These are phyloP conservation scores for Seriola rivoliana DNA, from an alignment of 2,113 vertebrate species.

Conservation along the genomic window DNA sequence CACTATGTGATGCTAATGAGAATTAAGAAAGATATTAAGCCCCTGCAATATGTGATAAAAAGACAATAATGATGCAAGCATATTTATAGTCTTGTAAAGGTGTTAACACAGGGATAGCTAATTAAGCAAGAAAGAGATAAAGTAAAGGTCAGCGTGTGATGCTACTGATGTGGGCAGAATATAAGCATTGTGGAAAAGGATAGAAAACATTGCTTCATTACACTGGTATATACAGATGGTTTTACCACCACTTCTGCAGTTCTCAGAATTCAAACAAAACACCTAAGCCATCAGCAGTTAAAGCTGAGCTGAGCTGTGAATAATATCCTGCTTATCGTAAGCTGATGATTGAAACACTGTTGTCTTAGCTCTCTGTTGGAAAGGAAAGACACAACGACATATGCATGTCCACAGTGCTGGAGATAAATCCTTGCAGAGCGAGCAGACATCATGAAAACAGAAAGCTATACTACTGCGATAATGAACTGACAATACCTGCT, in stretches of 20 bases:
- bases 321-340: slow-evolving; percentile 19
- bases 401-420: slow-evolving; percentile 38
- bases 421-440: slow-evolving; percentile 68
- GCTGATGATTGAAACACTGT: slow-evolving; percentile 33
- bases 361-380: slow-evolving; percentile 25
- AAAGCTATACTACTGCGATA: slow-evolving; percentile 79
- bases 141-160: slow-evolving; percentile 58
- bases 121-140: slow-evolving; percentile 72
- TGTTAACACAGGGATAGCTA: slow-evolving; percentile 59
- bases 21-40: slow-evolving; percentile 59
- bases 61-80: slow-evolving; percentile 59
- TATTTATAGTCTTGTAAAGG: slow-evolving; percentile 67
- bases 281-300: neutral
- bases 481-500: slow-evolving; percentile 80
- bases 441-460: slow-evolving; percentile 73
- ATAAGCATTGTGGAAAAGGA: slow-evolving; percentile 3
- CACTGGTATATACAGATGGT: neutral
- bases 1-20: slow-evolving; percentile 59
- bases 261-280: neutral
- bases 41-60: slow-evolving; percentile 61
- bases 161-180: neutral
- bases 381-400: slow-evolving; percentile 33
- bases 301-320: slow-evolving; percentile 26
- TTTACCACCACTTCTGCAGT: neutral
- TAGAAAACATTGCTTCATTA: slow-evolving; percentile 11